Conservation (phyloP, 2,797 vertebrate species). For the Enteromius radiatus region DNA sequence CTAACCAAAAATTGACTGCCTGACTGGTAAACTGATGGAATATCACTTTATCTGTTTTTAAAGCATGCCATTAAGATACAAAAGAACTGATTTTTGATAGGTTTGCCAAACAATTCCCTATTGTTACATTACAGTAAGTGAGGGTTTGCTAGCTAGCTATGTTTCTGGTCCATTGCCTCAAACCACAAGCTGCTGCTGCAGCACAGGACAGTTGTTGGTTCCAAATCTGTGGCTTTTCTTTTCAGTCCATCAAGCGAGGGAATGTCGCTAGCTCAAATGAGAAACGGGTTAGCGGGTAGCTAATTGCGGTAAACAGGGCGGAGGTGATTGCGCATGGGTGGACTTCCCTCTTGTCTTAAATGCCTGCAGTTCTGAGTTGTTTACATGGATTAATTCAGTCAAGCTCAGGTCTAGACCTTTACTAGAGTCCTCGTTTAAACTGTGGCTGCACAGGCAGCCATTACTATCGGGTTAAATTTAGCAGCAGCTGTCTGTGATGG, state of each 20-base stretch:
- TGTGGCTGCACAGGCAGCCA: slow-evolving; percentile 34
- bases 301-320: slow-evolving; percentile 44
- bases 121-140: background rate
- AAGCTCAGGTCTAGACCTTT: background rate
- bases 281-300: slow-evolving; percentile 34
- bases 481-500: slow-evolving; percentile 60
- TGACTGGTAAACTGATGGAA: background rate
- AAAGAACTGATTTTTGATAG: background rate
- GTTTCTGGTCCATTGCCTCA: background rate
- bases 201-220: background rate
- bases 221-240: slow-evolving; percentile 30
- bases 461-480: slow-evolving; percentile 61
- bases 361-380: slow-evolving; percentile 24
- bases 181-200: slow-evolving; percentile 15
- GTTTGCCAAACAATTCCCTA: background rate
- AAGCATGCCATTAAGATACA: background rate
- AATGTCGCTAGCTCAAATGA: slow-evolving; percentile 34
- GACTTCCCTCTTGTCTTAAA: slow-evolving; percentile 30
- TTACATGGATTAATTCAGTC: background rate
- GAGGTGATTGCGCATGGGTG: slow-evolving; percentile 2
- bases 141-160: background rate
- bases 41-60: background rate
- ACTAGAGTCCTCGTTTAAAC: background rate
- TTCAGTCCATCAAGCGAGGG: slow-evolving; percentile 34
- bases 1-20: slow-evolving; percentile 1